Evolutionary conservation across 1,140 invertebrate species (phyloP).

Genomic region (Sarcophaga bullata): DNA sequence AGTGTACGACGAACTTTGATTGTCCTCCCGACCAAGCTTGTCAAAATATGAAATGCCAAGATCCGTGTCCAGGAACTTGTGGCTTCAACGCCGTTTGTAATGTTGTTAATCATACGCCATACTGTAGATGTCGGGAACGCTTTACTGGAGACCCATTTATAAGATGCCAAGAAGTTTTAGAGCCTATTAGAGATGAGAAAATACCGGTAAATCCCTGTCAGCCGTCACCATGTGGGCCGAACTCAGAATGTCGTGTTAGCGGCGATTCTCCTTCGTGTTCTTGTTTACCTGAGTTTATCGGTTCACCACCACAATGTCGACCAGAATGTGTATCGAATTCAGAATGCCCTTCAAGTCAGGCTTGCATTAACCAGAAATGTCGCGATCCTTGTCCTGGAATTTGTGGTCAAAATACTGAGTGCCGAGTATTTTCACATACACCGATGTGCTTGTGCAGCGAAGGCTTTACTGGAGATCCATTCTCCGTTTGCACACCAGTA

Average conservation of each 20-base stretch:
- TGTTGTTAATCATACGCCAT: constrained; percentile 72
- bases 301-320: constrained; percentile 80
- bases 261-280: constrained; percentile 76
- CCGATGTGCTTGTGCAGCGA: constrained; percentile 67
- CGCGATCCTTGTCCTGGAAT: constrained; percentile 66
- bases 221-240: constrained; percentile 80
- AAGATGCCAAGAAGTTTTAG: constrained; percentile 69
- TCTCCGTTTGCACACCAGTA: constrained; percentile 72
- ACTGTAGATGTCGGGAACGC: constrained; percentile 71
- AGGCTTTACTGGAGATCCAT: constrained; percentile 70
- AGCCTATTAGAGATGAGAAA: constrained; percentile 51
- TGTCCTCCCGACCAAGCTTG: constrained; percentile 77
- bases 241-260: constrained; percentile 74
- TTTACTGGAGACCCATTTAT: constrained; percentile 75
- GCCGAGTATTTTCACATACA: constrained; percentile 63
- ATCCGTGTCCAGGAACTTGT: constrained; percentile 82
- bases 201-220: constrained; percentile 71
- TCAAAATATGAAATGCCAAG: constrained; percentile 80
- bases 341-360: constrained; percentile 83
- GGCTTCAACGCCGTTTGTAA: constrained; percentile 73
- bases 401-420: constrained; percentile 57
- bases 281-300: constrained; percentile 77
- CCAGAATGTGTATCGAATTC: constrained; percentile 82
- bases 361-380: constrained; percentile 72
- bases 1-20: constrained; percentile 81